phyloP scores from a whole-genome alignment of 2,113 vertebrate species.

The Carlito syrichta region DNA sequence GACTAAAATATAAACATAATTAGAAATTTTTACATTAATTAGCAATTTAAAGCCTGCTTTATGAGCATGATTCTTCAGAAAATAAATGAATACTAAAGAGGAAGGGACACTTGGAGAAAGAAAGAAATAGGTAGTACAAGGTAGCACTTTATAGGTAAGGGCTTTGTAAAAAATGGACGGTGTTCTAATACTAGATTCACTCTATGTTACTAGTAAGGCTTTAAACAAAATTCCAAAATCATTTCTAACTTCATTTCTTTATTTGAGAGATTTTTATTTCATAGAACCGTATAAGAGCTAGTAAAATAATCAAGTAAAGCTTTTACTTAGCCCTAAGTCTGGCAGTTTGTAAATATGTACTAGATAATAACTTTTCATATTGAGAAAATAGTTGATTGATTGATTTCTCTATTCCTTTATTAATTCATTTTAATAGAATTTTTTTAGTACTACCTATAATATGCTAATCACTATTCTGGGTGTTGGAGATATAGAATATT shows the following conservation, averaged over 20 bases:
- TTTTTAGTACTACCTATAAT: neutral
- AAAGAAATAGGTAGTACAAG: neutral
- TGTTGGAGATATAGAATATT: neutral
- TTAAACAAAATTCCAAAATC: neutral
- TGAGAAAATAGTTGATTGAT: neutral
- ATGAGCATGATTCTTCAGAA: neutral
- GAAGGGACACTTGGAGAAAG: neutral
- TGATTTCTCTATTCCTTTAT: neutral
- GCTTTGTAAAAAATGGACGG: neutral
- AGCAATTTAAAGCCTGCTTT: neutral
- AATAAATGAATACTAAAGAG: neutral
- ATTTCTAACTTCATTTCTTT: neutral
- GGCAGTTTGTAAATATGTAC: neutral
- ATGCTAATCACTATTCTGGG: neutral
- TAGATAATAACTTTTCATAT: neutral
- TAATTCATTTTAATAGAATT: neutral
- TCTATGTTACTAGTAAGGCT: neutral
- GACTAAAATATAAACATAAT: neutral
- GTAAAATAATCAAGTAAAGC: neutral
- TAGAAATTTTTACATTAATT: neutral
- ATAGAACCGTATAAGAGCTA: neutral
- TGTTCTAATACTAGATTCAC: rapidly evolving
- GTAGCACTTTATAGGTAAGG: neutral
- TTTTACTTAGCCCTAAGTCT: neutral
- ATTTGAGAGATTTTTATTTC: neutral